Base-by-base conservation (phyloP, 2,113 vertebrate genomes). In the Vimba vimba region DNA sequence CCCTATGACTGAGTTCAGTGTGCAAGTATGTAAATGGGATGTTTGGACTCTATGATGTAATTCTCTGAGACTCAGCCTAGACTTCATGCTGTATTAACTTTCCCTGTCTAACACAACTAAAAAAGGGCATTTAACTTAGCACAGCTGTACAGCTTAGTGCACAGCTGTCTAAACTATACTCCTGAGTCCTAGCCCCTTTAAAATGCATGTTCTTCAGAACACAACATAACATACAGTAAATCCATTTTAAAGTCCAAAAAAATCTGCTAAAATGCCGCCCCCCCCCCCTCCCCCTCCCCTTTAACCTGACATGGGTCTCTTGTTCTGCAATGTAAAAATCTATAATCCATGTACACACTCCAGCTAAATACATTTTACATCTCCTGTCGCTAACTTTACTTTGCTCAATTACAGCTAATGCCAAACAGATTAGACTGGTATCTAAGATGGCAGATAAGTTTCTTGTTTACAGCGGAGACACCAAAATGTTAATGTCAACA, bases 61-160 rank as follows among this genome's bases (percentile, higher is more conserved):
- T 82, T 15, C 68, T 33, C 19, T 21, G 55, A 55, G 47, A 50
- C 23, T 52, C 21, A 75, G 69, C 80, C 64, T 71, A 86, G 62
- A 88, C 57, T 83, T 64, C 79, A 85, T n/a, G 83, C 33, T 64
- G 23, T 68, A 86, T 85, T 87, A 47, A 82, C 64, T 76, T 55
- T 87, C 21, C 2, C 33, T 27, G 19, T 60, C 9, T 68, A 43
- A 36, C 9, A 50, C 19, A 36, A 86, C 69, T 73, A 64, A 79
- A 85, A 64, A 75, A 68, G 30, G 21, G 9, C 60, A 47, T 81
- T 79, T 80, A 55, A 52, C 83, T 77, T 69, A 0, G 36, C 55
- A 36, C 57, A 85, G 77, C 27, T 27, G 27, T 27, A 27, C 27
- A 27, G 27, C 27, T 27, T 27, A 27, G 1, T 47, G 36, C 55